Conservation (phyloP, 2,888 invertebrate species). For the Ormyrus nitidulus region DNA sequence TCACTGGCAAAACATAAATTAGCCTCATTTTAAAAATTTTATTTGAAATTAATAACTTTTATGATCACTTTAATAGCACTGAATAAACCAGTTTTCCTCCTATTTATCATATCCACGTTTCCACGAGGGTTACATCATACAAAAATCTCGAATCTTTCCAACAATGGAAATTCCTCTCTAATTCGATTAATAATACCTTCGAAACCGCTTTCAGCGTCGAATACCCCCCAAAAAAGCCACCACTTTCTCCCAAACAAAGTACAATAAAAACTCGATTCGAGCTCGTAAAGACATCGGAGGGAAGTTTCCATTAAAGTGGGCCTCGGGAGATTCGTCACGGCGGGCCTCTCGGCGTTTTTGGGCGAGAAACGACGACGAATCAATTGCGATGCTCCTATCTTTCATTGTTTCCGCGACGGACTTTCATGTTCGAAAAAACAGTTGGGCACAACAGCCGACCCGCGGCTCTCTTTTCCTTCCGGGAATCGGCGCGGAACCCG, state of each 20-base stretch:
- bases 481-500: slow-evolving; percentile 16
- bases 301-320: slow-evolving; percentile 47
- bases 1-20: too few species aligned
- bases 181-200: too few species aligned
- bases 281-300: slow-evolving; percentile 19
- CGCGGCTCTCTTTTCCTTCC: slow-evolving; percentile 13
- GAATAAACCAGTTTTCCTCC: too few species aligned
- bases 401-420: slow-evolving; percentile 30
- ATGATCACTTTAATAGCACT: too few species aligned
- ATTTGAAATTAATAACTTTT: too few species aligned
- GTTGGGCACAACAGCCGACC: slow-evolving; percentile 1
- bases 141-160: too few species aligned
- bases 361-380: slow-evolving; percentile 23
- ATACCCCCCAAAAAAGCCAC: neutral
- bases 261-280: slow-evolving; percentile 16
- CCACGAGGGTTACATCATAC: too few species aligned
- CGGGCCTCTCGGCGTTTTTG: slow-evolving; percentile 4
- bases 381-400: slow-evolving; percentile 25
- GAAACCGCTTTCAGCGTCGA: too few species aligned
- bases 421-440: slow-evolving; percentile 21
- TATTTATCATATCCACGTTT: too few species aligned
- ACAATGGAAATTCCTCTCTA: too few species aligned
- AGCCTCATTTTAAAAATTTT: too few species aligned
- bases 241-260: slow-evolving; percentile 19
- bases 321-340: slow-evolving; percentile 41